Base-by-base conservation (phyloP, 2,113 vertebrate genomes). In the Hippocampus comes region DNA sequence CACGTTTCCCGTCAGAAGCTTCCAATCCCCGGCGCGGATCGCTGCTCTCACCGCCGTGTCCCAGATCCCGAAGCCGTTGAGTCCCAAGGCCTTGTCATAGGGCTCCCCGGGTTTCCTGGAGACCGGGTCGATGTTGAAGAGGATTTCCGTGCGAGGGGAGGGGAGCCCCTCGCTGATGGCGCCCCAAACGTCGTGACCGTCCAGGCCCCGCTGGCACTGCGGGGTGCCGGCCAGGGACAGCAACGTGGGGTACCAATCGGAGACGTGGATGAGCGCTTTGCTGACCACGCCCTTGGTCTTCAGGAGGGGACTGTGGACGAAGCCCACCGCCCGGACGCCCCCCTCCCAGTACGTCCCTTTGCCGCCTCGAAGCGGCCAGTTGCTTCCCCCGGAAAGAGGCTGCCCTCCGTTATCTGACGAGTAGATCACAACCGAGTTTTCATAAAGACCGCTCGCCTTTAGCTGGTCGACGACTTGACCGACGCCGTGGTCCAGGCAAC, bases 261-360 rank as follows among this genome's bases (percentile, higher is more conserved):
- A 97, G 70, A 98, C 92, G 75, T 97, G 96, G 85, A 98, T 94
- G 1, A 98, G 91, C 42, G 93, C 95, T 73, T 74, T 92, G 75
- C 95, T 96, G 59, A 96, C 87, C 0, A 88, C 89, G 0, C 94
- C 93, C 71, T 93, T 96, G 84, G 88, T 94, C 86, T 93, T 94
- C 79, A 98, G 86, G 21, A 96, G 92, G 0, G 95, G 94, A 68
- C 97, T 96, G 23, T 99, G 95, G 67, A 98, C 96, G 63, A 98
- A 99, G 2, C 95, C 95, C 11, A 98, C 92, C 0, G 95, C 94
- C 0, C 95, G 83, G 67, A 99, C 93, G 1, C 95, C 96, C 5
- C 97, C 97, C 78, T 99, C 95, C 97, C 95, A 97, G 25, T 99
- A 96, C 1, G 95, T 96, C 15, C 96, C 96, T 84, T 99, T 99